Conservation (phyloP, 2,113 vertebrate species). For the Agelaius tricolor region DNA sequence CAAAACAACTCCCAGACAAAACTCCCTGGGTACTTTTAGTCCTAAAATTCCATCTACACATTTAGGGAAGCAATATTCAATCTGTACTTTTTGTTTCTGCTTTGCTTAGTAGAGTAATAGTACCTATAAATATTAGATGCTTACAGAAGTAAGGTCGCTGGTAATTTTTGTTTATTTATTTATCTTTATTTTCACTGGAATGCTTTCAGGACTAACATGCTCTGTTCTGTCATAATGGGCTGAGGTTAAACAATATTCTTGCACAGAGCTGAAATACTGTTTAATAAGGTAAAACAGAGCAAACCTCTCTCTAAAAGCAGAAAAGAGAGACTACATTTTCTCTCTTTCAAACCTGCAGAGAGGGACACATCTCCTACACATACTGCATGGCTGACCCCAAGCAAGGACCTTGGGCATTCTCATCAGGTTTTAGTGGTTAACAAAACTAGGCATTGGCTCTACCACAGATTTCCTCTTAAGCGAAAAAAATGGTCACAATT, state of each 20-base stretch:
- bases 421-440: background rate
- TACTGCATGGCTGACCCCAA: background rate
- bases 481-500: background rate
- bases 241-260: background rate
- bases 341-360: background rate
- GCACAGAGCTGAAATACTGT: background rate
- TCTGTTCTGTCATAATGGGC: background rate
- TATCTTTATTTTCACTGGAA: background rate
- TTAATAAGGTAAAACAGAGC: background rate
- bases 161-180: background rate
- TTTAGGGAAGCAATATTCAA: background rate
- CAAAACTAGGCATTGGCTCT: background rate
- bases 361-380: background rate
- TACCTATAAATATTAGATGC: background rate
- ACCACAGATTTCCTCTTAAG: conserved; percentile 17
- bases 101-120: background rate
- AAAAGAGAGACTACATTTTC: background rate
- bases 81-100: background rate
- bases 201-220: background rate
- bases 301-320: background rate
- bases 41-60: background rate
- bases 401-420: background rate
- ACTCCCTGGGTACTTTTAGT: background rate
- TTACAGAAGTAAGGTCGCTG: background rate
- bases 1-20: background rate